These are phyloP conservation scores for Leucophenga maculata DNA, from an alignment of 2,888 invertebrate genomes.

Conservation along the genomic window DNA sequence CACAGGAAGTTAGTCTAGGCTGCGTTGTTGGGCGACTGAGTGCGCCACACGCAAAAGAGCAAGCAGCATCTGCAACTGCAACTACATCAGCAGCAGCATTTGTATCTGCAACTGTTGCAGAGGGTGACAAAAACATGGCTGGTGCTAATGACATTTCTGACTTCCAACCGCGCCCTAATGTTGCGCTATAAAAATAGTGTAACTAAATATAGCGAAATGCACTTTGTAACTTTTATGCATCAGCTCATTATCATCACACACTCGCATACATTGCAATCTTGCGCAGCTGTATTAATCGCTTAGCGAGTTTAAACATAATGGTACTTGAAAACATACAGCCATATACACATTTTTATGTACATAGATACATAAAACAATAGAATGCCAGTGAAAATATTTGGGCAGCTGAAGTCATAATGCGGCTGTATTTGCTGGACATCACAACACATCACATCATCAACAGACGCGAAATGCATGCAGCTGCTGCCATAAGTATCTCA, in stretches of 20 bases:
- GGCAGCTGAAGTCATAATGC: conserved; percentile 46
- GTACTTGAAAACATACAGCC: neutral
- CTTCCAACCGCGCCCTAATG: conserved; percentile 2
- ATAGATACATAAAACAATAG: conserved; percentile 34
- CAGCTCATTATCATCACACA: neutral
- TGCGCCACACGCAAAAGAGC: conserved; percentile 9
- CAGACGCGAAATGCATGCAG: conserved; percentile 10
- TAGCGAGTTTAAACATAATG: neutral
- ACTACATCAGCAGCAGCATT: no score
- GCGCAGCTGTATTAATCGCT: neutral
- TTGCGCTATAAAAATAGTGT: conserved; percentile 11
- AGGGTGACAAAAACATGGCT: conserved; percentile 20
- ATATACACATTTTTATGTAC: neutral
- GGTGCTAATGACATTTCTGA: conserved; percentile 15
- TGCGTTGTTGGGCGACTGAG: neutral
- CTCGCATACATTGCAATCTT: neutral
- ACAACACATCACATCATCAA: neutral
- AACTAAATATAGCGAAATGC: conserved; percentile 16
- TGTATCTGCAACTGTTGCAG: neutral
- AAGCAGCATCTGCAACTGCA: conserved; percentile 3
- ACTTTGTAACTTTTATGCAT: conserved; percentile 1
- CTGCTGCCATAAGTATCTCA: neutral
- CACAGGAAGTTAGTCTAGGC: conserved; percentile 13
- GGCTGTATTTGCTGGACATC: neutral
- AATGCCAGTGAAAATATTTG: conserved; percentile 49